Evolutionary conservation across 2,888 invertebrate genomes (phyloP).

Genomic region (Tineola bisselliella): DNA sequence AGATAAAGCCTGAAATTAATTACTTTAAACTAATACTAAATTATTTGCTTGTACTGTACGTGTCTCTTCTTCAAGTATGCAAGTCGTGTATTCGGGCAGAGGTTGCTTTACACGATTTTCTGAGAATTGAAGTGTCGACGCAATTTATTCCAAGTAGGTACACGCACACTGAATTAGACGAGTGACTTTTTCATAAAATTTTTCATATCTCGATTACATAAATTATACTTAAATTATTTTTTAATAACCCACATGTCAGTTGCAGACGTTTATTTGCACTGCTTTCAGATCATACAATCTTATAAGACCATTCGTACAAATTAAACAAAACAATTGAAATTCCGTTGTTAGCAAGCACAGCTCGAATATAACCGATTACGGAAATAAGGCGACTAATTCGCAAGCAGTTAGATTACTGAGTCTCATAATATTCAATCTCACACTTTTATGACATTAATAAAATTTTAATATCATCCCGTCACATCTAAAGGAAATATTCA

Average conservation of each 20-base stretch:
- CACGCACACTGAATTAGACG: not conserved
- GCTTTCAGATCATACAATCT: no score
- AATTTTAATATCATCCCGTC: not conserved
- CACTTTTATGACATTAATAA: not conserved
- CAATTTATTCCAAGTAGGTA: not conserved
- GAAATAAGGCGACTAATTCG: not conserved
- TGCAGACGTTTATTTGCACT: no score
- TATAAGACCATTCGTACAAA: no score
- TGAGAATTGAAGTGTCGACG: constrained; percentile 3
- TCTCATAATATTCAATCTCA: not conserved
- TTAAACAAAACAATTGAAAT: no score
- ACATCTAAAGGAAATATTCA: not conserved
- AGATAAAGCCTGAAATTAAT: no score
- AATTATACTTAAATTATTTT: not conserved
- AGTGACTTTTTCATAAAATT: not conserved
- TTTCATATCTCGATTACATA: no score
- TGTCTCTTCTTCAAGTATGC: not conserved
- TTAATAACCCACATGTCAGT: not conserved
- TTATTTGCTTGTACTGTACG: no score
- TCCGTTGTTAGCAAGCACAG: no score
- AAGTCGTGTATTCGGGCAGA: no score
- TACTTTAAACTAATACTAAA: no score
- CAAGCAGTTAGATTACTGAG: not conserved
- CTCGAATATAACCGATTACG: not conserved
- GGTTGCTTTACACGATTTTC: not conserved